Evolutionary conservation across 2,113 vertebrate genomes (phyloP).

Genomic region (Puma concolor): DNA sequence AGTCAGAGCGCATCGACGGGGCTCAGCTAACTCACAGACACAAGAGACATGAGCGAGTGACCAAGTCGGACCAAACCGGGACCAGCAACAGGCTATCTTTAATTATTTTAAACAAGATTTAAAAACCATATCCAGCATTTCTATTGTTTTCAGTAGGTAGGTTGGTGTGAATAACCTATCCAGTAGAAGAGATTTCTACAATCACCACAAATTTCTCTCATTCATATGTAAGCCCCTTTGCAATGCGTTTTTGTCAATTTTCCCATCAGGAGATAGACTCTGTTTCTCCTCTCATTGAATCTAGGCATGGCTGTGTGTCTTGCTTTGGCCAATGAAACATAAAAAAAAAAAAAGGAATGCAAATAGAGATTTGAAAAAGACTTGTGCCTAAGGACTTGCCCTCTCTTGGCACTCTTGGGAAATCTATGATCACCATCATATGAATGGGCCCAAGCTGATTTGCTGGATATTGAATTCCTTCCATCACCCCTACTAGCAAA

Average conservation of each 20-base stretch:
- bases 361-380: neutral
- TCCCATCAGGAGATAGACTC: neutral
- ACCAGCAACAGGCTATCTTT: too few species aligned
- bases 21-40: too few species aligned
- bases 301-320: neutral
- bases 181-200: neutral
- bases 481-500: neutral
- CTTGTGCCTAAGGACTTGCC: neutral
- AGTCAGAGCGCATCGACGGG: too few species aligned
- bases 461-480: neutral
- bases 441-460: neutral
- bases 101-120: neutral
- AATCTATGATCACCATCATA: neutral
- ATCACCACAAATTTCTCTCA: neutral
- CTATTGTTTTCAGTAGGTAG: neutral
- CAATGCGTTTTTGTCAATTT: neutral
- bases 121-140: neutral
- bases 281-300: neutral
- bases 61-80: too few species aligned
- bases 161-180: neutral
- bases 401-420: neutral
- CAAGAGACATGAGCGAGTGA: too few species aligned
- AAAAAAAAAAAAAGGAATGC: neutral
- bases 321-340: neutral
- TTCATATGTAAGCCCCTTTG: neutral